Evolutionary conservation across 2,888 invertebrate genomes (phyloP), one percentile per base, ranked within the genome.

Genomic region (Erannis defoliaria): DNA sequence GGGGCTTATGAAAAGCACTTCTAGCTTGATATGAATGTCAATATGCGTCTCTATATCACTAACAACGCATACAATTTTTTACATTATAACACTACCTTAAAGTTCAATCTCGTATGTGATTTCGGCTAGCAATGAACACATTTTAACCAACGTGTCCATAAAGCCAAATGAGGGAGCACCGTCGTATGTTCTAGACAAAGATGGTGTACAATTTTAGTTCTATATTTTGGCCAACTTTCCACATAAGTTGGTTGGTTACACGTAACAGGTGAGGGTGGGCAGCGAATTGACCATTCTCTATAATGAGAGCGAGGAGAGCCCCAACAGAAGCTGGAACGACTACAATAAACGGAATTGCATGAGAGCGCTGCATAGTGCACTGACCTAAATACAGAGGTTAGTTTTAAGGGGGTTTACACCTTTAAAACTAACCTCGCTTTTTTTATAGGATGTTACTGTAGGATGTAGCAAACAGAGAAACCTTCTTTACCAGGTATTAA

Each of bases 311-410:
- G 64, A 43, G 40, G 58, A 57, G 58, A 54, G 54, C 40, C 54
- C 61, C 64, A 53, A 63, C 65, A 59, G 55, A 35, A 53, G 57
- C 61, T 43, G 51, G 26, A 69, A 66, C 48, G 59, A 49, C 57
- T 58, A 55, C 62, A 66, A 64, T 69, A 67, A 70, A 63, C 54
- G 63, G 54, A 65, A 71, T 65, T 69, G 71, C 66, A 58, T 51
- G 50, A 50, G 55, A 49, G 45, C 48, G 31, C 55, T 55, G 53
- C 51, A 56, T 53, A 55, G 55, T 45, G 45, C 37, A 46, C 31
- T 62, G 54, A 63, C 62, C 66, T 60, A 50, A 57, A 55, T 54
- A 33, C 42, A n/a, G 21, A 48, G 21, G 6, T 45, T 50, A 61
- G 46, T 42, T 49, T 45, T 40, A 55, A 38, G 19, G 19, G 38